Base-by-base conservation (phyloP, 1,140 invertebrate genomes). In the Megalonaias nervosa region DNA sequence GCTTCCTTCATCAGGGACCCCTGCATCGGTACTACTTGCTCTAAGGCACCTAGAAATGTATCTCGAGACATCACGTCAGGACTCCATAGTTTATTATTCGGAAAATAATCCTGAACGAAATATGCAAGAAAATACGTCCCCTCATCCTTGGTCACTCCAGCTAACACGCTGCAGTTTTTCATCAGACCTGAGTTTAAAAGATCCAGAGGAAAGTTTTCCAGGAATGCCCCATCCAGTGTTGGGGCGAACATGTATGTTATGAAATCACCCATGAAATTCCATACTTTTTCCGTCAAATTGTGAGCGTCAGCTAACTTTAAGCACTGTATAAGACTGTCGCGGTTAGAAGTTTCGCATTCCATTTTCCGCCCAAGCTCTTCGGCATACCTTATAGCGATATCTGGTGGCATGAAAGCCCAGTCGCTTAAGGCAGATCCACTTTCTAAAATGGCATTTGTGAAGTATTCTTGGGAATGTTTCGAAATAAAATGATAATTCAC, bases 101-200 rank as follows among this genome's bases (percentile, higher is more conserved):
- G 76, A 59, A 71, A 70, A 6, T 78, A 16, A 14, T 77, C 67
- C 6, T 57, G 58, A 58, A 82, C 74, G 26, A 67, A 75, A 74
- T 88, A 86, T 17, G 84, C 19, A n/a, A 86, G 75, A 65, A 81
- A 88, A 74, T 82, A 88, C 3, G 74, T 71, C 13, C 84, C 85
- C 67, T 99, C 97, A 89, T 99, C 96, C 11, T 95, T 95, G 85
- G 97, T 97, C 21, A 94, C 95, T 6, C 97, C 97, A 92, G 97
- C 94, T 31, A 99, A 91, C 77, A 98, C 94, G 84, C 95, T 95
- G 9, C 95, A 95, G 87, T 97, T 96, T 89, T 98, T 98, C 90
- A 98, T 97, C 83, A 97, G 95, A 74, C 95, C 93, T 71, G 93
- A 94, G 55, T 92, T 92, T 79, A 98, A 85, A 2, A 95, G 95